Evolutionary conservation across 1,140 invertebrate genomes (phyloP).

Genomic region (Danaus melanippus): DNA sequence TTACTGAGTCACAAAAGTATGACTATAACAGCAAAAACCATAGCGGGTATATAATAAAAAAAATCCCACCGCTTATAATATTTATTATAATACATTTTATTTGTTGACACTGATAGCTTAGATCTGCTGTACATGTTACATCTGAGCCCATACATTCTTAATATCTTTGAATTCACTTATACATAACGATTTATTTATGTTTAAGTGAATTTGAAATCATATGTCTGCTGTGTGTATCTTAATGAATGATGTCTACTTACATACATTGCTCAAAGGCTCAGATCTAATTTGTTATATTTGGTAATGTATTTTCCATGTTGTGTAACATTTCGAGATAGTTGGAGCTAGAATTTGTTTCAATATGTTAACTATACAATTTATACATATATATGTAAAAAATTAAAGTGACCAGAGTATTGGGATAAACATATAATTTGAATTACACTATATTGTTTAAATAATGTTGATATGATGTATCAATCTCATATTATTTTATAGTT

Average conservation of each 20-base stretch:
- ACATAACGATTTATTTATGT: neutral
- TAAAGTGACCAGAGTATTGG: neutral
- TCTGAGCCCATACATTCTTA: slow-evolving; percentile 10
- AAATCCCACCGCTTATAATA: slow-evolving; percentile 62
- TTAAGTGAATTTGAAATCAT: neutral
- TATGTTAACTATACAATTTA: too few relatives aligned
- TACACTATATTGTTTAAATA: too few relatives aligned
- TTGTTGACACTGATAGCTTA: slow-evolving; percentile 45
- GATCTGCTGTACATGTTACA: slow-evolving; percentile 17
- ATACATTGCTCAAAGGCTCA: slow-evolving; percentile 1
- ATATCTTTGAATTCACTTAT: slow-evolving; percentile 12
- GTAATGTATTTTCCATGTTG: too few relatives aligned
- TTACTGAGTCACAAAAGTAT: slow-evolving; percentile 16
- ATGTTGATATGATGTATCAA: neutral
- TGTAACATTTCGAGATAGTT: too few relatives aligned
- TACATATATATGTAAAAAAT: too few relatives aligned
- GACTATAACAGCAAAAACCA: slow-evolving; percentile 29
- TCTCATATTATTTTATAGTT: neutral
- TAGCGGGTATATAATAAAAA: slow-evolving; percentile 55
- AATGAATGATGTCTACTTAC: neutral
- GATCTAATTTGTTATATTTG: slow-evolving; percentile 1
- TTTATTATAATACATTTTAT: slow-evolving; percentile 40
- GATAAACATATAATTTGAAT: neutral
- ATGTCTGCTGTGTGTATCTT: neutral
- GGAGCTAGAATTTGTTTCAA: too few relatives aligned